phyloP scores from a whole-genome alignment of 2,888 invertebrate species.

The Beris morrisii region DNA sequence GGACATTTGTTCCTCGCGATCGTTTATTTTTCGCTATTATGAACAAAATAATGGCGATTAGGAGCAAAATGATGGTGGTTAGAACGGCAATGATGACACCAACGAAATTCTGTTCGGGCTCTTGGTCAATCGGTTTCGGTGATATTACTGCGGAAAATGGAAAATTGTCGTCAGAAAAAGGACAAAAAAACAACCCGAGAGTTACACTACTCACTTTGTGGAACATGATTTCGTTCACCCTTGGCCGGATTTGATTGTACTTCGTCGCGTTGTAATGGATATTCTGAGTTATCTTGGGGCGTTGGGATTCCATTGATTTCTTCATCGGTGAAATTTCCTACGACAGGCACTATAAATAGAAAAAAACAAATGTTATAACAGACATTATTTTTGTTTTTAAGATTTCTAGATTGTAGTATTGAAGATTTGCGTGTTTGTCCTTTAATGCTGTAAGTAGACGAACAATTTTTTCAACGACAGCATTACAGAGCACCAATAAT shows the following conservation, averaged over 20 bases:
- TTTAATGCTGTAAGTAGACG: too few species aligned
- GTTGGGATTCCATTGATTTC: constrained; percentile 56
- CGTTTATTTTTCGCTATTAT: constrained; percentile 69
- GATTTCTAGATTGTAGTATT: not conserved
- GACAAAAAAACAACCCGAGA: constrained; percentile 8
- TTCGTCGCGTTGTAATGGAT: constrained; percentile 70
- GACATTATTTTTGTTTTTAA: too few species aligned
- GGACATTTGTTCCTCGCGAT: constrained; percentile 54
- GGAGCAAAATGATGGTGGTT: constrained; percentile 71
- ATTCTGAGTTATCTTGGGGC: constrained; percentile 61
- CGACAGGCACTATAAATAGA: constrained; percentile 59
- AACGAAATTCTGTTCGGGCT: constrained; percentile 63
- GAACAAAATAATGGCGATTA: constrained; percentile 69
- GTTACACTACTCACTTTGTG: constrained; percentile 48
- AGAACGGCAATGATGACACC: constrained; percentile 71
- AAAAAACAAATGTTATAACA: too few species aligned
- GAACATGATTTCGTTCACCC: constrained; percentile 58
- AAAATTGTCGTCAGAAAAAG: constrained; percentile 10
- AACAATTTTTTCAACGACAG: too few species aligned
- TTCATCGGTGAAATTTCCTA: constrained; percentile 66
- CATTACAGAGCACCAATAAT: too few species aligned
- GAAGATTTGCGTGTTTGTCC: too few species aligned
- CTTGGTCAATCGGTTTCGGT: constrained; percentile 61
- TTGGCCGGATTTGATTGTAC: constrained; percentile 64
- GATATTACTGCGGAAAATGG: constrained; percentile 49